These are phyloP conservation scores for Acanthoscelides obtectus DNA, from an alignment of 2,888 invertebrate species.

Conservation along the genomic window DNA sequence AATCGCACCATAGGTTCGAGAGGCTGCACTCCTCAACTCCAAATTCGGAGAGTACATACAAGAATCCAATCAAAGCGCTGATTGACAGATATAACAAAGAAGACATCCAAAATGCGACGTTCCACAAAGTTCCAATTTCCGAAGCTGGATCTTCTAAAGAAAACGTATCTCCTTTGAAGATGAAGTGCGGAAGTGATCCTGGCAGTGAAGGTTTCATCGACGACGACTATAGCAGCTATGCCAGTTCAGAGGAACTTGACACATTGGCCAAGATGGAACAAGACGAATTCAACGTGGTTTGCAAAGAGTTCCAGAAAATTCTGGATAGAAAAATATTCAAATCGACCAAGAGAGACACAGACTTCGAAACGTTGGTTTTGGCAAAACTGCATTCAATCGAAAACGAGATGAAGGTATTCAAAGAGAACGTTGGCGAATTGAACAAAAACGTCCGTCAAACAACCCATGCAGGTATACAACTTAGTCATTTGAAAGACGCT, in stretches of 20 bases:
- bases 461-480: not conserved
- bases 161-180: not conserved
- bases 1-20: not conserved
- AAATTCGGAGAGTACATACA: not conserved
- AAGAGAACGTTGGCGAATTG: slow-evolving; percentile 3
- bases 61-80: not conserved
- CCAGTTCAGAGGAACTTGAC: slow-evolving; percentile 13
- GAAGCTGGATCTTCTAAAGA: not conserved
- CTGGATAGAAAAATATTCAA: not conserved
- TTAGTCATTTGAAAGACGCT: not conserved
- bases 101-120: not conserved
- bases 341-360: not conserved
- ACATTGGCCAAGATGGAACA: slow-evolving; percentile 7
- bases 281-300: slow-evolving; percentile 4
- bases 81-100: not conserved
- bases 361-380: slow-evolving; percentile 5
- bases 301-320: not conserved
- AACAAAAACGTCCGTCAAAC: not conserved
- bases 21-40: not conserved
- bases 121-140: not conserved
- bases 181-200: not conserved
- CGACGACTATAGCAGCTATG: slow-evolving; percentile 18
- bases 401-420: slow-evolving; percentile 6
- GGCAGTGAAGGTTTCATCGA: slow-evolving; percentile 14
- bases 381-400: slow-evolving; percentile 11